A percentile compares a stretch with the other conserved stretches of the same genome.
phyloP scores from a whole-genome alignment of 2,888 invertebrate genomes.

The Anthrax anthrax region DNA sequence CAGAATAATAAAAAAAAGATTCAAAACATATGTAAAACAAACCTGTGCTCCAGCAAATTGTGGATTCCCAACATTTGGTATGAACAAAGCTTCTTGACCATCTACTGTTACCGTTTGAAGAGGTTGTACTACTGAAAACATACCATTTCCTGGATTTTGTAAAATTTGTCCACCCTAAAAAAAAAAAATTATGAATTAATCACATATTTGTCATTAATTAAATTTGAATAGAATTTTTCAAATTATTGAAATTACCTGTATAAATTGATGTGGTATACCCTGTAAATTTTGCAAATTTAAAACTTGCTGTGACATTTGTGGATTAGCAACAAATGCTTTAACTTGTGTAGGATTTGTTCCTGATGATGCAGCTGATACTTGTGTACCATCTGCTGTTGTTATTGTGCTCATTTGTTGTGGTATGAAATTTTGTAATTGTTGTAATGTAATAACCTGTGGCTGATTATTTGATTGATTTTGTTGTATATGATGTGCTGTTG shows the following conservation, averaged over 20 bases:
- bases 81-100: slow-evolving; percentile 83
- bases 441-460: slow-evolving; percentile 16
- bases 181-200: neutral
- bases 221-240: neutral
- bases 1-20: slow-evolving; percentile 2
- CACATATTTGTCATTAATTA: neutral
- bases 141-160: slow-evolving; percentile 24
- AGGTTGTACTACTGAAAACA: slow-evolving; percentile 47
- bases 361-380: slow-evolving; percentile 11
- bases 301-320: slow-evolving; percentile 18
- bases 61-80: slow-evolving; percentile 58
- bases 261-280: slow-evolving; percentile 20
- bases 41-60: slow-evolving; percentile 36
- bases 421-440: slow-evolving; percentile 17
- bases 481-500: slow-evolving; percentile 9
- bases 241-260: slow-evolving; percentile 13
- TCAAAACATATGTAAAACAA: slow-evolving; percentile 1
- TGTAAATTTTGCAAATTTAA: slow-evolving; percentile 17
- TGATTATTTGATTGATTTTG: slow-evolving; percentile 10
- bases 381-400: slow-evolving; percentile 8
- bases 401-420: slow-evolving; percentile 16
- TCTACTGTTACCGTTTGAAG: slow-evolving; percentile 87
- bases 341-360: slow-evolving; percentile 15
- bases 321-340: slow-evolving; percentile 16
- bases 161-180: slow-evolving; percentile 17